A percentile compares a stretch with the other conserved stretches of the same genome.
phyloP scores from a whole-genome alignment of 2,888 invertebrate species.

The Ennomos quercinarius region DNA sequence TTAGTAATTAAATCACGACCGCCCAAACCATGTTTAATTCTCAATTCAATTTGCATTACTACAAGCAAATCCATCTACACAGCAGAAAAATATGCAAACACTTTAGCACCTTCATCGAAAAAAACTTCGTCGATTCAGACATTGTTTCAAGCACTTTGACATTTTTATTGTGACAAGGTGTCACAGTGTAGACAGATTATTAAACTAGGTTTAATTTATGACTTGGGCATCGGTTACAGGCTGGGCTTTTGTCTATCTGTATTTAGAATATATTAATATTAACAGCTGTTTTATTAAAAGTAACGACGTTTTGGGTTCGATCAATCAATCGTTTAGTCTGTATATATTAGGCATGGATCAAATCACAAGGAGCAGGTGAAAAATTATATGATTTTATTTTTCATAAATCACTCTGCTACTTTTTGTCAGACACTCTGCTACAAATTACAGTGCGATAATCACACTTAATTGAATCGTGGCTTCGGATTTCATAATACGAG shows the following conservation, averaged over 20 bases:
- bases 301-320: no score
- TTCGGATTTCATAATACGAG: no score
- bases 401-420: no score
- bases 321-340: no score
- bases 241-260: slow-evolving; percentile 17
- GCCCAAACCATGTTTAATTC: slow-evolving; percentile 25
- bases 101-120: neutral
- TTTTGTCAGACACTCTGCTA: no score
- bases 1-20: slow-evolving; percentile 26
- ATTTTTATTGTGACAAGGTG: slow-evolving; percentile 5
- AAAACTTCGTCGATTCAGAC: neutral
- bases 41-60: slow-evolving; percentile 20
- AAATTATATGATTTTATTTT: no score
- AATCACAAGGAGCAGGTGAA: no score
- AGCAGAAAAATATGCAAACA: neutral
- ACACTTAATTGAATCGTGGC: no score
- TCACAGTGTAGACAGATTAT: neutral
- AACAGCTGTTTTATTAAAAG: neutral
- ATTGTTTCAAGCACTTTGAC: neutral
- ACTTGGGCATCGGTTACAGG: neutral
- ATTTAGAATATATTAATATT: slow-evolving; percentile 11
- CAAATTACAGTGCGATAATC: no score
- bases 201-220: slow-evolving; percentile 11
- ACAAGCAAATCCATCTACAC: slow-evolving; percentile 1
- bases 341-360: no score